Evolutionary conservation across 37 sponge, comb jelly and placozoan genomes (phyloP).

Genomic region (Aphrocallistes beatrix): DNA sequence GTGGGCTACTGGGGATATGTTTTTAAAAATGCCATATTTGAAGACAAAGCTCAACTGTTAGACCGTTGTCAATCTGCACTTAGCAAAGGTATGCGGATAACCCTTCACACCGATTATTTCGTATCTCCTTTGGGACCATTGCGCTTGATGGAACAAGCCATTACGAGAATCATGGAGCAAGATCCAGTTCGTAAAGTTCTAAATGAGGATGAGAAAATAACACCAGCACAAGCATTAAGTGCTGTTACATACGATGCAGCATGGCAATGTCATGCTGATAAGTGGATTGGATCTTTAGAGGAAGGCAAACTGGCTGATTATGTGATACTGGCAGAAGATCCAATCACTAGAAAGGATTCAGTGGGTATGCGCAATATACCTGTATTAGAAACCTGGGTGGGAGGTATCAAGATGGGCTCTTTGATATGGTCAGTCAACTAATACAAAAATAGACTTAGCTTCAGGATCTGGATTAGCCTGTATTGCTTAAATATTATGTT

Average conservation of each 20-base stretch:
- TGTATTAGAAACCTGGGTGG: slow-evolving; percentile 28
- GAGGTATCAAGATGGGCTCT: no score
- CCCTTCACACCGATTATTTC: slow-evolving; percentile 13
- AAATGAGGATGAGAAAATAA: not conserved
- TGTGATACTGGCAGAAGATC: slow-evolving; percentile 23
- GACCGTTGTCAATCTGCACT: not conserved
- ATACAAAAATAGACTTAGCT: no score
- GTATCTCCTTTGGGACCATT: slow-evolving; percentile 24
- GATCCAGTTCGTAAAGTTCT: slow-evolving; percentile 17
- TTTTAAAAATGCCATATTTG: slow-evolving; percentile 21
- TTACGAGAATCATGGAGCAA: slow-evolving; percentile 24
- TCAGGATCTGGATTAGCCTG: no score
- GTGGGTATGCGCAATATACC: slow-evolving; percentile 20
- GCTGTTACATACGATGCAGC: slow-evolving; percentile 23
- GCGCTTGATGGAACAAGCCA: slow-evolving; percentile 28
- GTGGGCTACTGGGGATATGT: slow-evolving; percentile 20
- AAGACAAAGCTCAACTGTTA: not conserved
- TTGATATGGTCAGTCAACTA: no score
- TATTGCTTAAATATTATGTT: no score
- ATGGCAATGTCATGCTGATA: slow-evolving; percentile 26
- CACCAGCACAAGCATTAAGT: slow-evolving; percentile 1
- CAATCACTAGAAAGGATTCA: not conserved
- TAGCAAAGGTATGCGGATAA: not conserved
- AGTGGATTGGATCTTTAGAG: slow-evolving; percentile 24
- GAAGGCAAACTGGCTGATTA: slow-evolving; percentile 27